Percentiles rank a stretch among this genome's conserved stretches.
Conservation (phyloP, 2,888 invertebrate species). For the Bedellia somnulentella region DNA sequence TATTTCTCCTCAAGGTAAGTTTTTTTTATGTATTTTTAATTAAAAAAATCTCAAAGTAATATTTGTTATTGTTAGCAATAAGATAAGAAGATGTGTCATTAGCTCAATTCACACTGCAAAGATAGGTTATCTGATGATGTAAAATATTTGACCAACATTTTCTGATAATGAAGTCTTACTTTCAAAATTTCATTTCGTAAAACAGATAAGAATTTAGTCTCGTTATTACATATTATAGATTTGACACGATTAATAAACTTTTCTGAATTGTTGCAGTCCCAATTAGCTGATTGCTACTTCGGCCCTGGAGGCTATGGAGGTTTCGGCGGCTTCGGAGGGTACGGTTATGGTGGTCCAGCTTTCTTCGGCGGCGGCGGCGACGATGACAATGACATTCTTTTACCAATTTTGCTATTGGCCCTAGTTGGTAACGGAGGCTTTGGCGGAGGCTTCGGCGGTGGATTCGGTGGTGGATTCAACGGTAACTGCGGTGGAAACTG, state of each 20-base stretch:
- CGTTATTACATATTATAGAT: too few species aligned
- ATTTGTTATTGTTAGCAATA: too few species aligned
- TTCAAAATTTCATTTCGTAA: too few species aligned
- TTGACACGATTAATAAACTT: too few species aligned
- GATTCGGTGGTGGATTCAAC: slow-evolving; percentile 9
- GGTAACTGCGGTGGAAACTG: slow-evolving; percentile 13
- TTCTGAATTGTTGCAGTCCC: too few species aligned
- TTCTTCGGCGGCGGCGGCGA: not conserved
- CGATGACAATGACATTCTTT: not conserved
- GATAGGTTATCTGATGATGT: too few species aligned
- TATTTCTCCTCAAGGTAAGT: not conserved
- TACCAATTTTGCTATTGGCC: not conserved
- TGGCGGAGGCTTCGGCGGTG: slow-evolving; percentile 12
- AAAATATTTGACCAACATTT: too few species aligned
- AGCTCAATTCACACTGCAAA: too few species aligned
- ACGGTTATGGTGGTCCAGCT: not conserved
- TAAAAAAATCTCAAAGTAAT: too few species aligned
- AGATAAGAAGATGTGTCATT: too few species aligned
- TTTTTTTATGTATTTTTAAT: not conserved
- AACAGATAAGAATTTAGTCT: too few species aligned
- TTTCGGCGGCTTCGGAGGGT: not conserved
- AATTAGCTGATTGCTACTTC: not conserved
- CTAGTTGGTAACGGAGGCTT: slow-evolving; percentile 2
- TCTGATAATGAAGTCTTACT: too few species aligned
- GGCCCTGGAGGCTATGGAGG: not conserved